Conservation (phyloP, 2,113 vertebrate species). For the Eretmochelys imbricata region DNA sequence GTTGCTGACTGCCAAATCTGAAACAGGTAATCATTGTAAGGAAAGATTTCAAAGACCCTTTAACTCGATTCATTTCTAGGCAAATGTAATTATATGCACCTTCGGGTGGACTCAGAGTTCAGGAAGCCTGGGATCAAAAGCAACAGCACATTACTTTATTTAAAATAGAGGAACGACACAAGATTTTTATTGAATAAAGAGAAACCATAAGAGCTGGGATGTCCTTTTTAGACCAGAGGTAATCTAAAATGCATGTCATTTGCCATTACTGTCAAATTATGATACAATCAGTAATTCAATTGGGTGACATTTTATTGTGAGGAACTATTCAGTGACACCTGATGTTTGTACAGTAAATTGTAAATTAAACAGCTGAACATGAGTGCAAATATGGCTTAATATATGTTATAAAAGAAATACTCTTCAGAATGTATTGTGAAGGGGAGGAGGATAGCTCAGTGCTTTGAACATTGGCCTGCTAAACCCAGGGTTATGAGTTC, state of each 20-base stretch:
- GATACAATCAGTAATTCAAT: not conserved
- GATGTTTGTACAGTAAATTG: conserved; percentile 27
- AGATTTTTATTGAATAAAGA: conserved; percentile 14
- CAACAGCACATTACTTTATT: not conserved
- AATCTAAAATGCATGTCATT: not conserved
- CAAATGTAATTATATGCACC: conserved; percentile 7
- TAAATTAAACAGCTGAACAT: not conserved
- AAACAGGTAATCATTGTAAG: not conserved
- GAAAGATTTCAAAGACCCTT: not conserved
- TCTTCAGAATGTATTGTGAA: not conserved
- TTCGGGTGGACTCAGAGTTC: not conserved
- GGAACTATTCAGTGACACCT: not conserved
- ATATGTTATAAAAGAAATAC: not conserved
- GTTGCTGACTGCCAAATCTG: not conserved
- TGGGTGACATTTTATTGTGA: not conserved
- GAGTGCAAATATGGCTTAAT: conserved; percentile 29
- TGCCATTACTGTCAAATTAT: conserved; percentile 19
- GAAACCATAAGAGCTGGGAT: not conserved
- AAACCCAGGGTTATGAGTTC: no score
- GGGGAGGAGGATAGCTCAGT: no score
- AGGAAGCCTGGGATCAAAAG: not conserved
- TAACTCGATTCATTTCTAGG: not conserved
- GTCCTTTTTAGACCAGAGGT: conserved; percentile 15
- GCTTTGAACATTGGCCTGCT: no score
- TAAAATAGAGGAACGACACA: not conserved